Evolutionary conservation across 2,113 vertebrate species (phyloP).

Genomic region (Syrrhaptes paradoxus): DNA sequence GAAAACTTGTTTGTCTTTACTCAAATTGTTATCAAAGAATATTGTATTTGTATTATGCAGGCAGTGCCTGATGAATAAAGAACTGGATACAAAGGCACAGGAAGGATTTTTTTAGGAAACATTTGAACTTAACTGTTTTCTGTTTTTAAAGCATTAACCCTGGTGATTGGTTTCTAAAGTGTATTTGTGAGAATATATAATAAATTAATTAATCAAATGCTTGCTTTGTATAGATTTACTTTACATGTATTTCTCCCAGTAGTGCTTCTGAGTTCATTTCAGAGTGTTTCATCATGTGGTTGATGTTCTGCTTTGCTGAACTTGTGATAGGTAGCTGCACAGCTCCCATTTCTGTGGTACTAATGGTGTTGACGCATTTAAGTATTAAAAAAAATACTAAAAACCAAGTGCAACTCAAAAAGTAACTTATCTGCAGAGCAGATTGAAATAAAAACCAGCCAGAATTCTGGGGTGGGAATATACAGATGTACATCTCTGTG

Average conservation of each 20-base stretch:
- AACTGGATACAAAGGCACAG: not conserved
- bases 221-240: not conserved
- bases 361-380: not conserved
- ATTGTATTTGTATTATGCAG: not conserved
- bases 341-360: not conserved
- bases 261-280: not conserved
- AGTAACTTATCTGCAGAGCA: not conserved
- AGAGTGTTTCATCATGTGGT: not conserved
- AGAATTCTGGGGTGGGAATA: not conserved
- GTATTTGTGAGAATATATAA: not conserved
- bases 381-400: not conserved
- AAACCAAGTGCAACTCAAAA: not conserved
- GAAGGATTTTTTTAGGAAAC: not conserved
- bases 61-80: not conserved
- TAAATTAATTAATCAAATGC: not conserved
- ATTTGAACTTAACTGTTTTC: not conserved
- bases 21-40: not conserved
- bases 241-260: not conserved
- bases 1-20: not conserved
- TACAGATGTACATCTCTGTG: not conserved
- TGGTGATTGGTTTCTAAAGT: not conserved
- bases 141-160: not conserved
- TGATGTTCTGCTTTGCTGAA: not conserved
- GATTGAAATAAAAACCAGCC: not conserved
- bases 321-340: not conserved